Percentiles rank a stretch among this genome's conserved stretches.
These are phyloP conservation scores for Drosophila macrospina DNA, from an alignment of 2,888 invertebrate genomes.

Conservation along the genomic window DNA sequence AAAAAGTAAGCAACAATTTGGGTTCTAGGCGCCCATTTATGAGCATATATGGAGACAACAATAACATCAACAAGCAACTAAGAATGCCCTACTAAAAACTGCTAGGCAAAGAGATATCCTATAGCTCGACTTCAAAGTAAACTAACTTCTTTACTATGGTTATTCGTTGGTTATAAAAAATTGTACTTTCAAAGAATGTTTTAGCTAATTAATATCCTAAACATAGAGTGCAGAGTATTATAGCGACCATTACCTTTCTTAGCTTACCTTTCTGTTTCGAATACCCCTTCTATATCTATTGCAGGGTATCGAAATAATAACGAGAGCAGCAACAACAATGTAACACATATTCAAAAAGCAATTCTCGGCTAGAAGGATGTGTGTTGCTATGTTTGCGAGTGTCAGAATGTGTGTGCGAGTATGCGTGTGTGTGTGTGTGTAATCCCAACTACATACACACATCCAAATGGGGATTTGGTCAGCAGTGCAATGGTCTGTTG, in stretches of 20 bases:
- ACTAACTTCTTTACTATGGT: background rate
- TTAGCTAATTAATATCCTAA: too few species aligned
- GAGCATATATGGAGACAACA: conserved; percentile 55
- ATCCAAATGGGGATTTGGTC: conserved; percentile 48
- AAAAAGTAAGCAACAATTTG: conserved; percentile 70
- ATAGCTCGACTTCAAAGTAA: background rate
- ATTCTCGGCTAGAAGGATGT: conserved; percentile 58
- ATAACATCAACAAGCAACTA: conserved; percentile 27
- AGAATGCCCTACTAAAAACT: background rate
- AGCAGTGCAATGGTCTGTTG: conserved; percentile 18
- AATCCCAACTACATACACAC: conserved; percentile 32
- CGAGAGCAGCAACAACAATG: conserved; percentile 47
- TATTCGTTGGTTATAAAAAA: too few species aligned
- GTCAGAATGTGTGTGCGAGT: background rate
- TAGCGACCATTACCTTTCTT: too few species aligned
- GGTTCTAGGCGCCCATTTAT: conserved; percentile 44
- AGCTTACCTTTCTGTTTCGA: background rate
- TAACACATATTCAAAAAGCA: conserved; percentile 72
- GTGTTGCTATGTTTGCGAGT: conserved; percentile 6
- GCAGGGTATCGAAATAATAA: conserved; percentile 27
- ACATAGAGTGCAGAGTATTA: too few species aligned
- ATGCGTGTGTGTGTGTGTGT: conserved; percentile 12
- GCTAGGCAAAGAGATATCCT: background rate
- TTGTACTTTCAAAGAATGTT: too few species aligned
- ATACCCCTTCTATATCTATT: background rate